Conservation (phyloP, 2,797 vertebrate genomes). For the Coccyzus lansbergi region DNA sequence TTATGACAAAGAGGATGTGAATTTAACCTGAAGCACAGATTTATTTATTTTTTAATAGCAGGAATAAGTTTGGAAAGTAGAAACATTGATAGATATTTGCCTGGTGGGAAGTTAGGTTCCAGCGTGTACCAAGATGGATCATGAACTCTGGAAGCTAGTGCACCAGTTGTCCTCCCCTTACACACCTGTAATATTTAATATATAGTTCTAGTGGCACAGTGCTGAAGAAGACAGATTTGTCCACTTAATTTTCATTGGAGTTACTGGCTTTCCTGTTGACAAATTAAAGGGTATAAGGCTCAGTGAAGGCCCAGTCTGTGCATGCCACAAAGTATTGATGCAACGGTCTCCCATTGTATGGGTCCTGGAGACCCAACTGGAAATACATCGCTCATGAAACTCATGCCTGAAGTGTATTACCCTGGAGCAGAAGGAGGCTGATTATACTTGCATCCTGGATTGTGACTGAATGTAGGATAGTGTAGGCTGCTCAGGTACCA, state of each 20-base stretch:
- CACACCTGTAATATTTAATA: background rate
- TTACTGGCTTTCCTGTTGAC: background rate
- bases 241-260: background rate
- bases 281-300: background rate
- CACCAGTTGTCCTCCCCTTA: background rate
- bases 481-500: background rate
- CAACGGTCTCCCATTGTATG: background rate
- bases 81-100: background rate
- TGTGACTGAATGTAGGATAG: background rate
- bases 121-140: background rate
- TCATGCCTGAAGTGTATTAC: background rate
- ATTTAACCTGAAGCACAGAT: background rate
- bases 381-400: background rate
- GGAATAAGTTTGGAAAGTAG: background rate
- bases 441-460: background rate
- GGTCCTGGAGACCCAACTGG: background rate
- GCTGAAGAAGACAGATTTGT: background rate
- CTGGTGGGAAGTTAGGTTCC: background rate
- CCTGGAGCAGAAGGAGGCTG: background rate
- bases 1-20: background rate
- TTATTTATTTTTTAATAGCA: background rate
- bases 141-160: background rate
- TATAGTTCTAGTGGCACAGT: background rate
- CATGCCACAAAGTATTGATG: background rate
- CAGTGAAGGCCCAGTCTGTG: background rate